phyloP scores from a whole-genome alignment of 2,888 invertebrate species.

The Chrysina gloriosa region DNA sequence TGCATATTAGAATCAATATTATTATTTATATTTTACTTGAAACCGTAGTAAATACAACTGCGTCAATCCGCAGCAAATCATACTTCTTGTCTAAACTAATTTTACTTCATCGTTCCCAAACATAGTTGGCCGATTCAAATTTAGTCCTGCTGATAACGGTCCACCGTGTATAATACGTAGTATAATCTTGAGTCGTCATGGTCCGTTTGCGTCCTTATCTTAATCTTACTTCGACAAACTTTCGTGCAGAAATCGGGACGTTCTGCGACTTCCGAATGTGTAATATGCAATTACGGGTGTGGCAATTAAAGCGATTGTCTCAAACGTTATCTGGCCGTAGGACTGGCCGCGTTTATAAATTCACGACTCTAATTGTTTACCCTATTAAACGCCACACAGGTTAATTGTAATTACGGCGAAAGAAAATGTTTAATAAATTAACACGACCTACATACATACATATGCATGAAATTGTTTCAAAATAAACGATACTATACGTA shows the following conservation, averaged over 20 bases:
- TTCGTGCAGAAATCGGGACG: slow-evolving; percentile 27
- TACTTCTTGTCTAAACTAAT: too few species aligned
- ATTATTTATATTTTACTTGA: too few species aligned
- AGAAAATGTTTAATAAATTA: slow-evolving; percentile 1
- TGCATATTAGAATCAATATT: too few species aligned
- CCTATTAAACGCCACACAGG: slow-evolving; percentile 12
- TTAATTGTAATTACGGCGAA: slow-evolving; percentile 25
- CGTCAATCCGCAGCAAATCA: too few species aligned
- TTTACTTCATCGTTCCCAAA: too few species aligned
- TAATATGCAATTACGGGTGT: slow-evolving; percentile 45
- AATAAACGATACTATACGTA: too few species aligned
- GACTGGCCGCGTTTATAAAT: slow-evolving; percentile 41
- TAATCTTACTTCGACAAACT: slow-evolving; percentile 49
- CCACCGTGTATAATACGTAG: slow-evolving; percentile 2
- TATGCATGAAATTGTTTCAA: neutral
- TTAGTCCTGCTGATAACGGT: slow-evolving; percentile 1
- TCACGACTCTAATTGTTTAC: slow-evolving; percentile 27
- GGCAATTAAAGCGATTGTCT: slow-evolving; percentile 45
- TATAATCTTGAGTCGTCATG: slow-evolving; percentile 37
- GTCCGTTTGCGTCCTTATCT: slow-evolving; percentile 52
- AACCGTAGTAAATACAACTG: too few species aligned
- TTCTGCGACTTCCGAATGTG: slow-evolving; percentile 35
- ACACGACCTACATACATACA: neutral
- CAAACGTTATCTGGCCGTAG: slow-evolving; percentile 41
- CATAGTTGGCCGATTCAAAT: neutral